Evolutionary conservation across 2,888 invertebrate genomes (phyloP).

Genomic region (Drosophila helvetica): DNA sequence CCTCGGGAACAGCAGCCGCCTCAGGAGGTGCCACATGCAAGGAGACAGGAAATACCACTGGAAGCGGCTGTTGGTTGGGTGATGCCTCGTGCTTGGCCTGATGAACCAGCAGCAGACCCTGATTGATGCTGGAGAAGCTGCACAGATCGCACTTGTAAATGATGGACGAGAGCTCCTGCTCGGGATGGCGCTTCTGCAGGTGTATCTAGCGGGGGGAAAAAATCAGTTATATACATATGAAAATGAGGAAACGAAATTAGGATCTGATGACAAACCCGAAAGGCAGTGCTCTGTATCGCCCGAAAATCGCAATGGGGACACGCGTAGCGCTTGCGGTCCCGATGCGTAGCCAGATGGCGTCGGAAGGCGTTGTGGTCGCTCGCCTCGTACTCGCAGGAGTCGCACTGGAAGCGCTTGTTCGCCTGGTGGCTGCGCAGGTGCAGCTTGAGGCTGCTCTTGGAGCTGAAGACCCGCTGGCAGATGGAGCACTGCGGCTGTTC

Average conservation of each 20-base stretch:
- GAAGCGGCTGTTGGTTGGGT: neutral
- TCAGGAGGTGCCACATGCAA: neutral
- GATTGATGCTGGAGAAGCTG: constrained; percentile 82
- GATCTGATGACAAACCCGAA: constrained; percentile 85
- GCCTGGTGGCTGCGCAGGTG: constrained; percentile 84
- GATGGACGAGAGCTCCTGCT: constrained; percentile 86
- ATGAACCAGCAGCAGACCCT: constrained; percentile 80
- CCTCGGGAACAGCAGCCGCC: neutral
- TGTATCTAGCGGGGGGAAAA: constrained; percentile 85
- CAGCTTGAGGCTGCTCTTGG: constrained; percentile 85
- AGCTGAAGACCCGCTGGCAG: constrained; percentile 74
- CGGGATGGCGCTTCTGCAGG: constrained; percentile 91
- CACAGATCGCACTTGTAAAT: constrained; percentile 84
- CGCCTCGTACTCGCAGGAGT: constrained; percentile 89
- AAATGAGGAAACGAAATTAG: neutral
- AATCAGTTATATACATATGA: neutral
- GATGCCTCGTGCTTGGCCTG: constrained; percentile 73
- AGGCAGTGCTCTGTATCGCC: constrained; percentile 91
- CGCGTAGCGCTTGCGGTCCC: constrained; percentile 90
- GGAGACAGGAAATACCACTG: neutral
- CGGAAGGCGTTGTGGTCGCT: constrained; percentile 92
- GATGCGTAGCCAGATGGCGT: constrained; percentile 90
- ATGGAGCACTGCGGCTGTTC: constrained; percentile 84
- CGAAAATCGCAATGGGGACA: constrained; percentile 92
- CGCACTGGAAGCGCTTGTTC: constrained; percentile 88